A percentile compares a stretch with the other conserved stretches of the same genome.
Conservation (phyloP, 2,888 invertebrate species). For the Torymus auratus region DNA sequence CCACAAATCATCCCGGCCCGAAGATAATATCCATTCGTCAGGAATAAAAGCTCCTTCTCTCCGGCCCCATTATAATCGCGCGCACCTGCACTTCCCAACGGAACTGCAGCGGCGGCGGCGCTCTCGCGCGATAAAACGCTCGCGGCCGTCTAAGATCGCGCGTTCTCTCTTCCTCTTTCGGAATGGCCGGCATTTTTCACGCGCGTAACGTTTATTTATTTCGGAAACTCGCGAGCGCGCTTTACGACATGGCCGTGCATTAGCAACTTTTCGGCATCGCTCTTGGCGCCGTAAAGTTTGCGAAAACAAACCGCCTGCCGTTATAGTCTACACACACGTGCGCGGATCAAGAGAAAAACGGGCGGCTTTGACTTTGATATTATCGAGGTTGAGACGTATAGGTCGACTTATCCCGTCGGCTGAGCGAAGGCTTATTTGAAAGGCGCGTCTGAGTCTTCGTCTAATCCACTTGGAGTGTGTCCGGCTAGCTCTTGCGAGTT, state of each 20-base stretch:
- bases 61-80: too few species aligned
- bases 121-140: too few species aligned
- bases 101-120: too few species aligned
- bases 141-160: too few species aligned
- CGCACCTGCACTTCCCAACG: too few species aligned
- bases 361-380: not conserved
- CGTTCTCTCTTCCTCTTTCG: not conserved
- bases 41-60: too few species aligned
- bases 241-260: conserved; percentile 12
- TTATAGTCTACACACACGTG: not conserved
- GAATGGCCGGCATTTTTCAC: conserved; percentile 15
- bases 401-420: not conserved
- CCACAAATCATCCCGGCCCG: too few species aligned
- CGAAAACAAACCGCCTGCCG: not conserved
- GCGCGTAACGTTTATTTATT: conserved; percentile 1
- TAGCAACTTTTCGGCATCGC: conserved; percentile 22
- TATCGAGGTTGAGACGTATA: not conserved
- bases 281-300: not conserved
- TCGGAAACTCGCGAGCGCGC: not conserved
- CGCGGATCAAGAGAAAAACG: too few species aligned
- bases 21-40: too few species aligned
- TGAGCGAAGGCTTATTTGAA: too few species aligned
- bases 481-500: not conserved
- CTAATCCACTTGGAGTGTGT: conserved; percentile 52
- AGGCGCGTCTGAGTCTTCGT: not conserved